A percentile compares a stretch with the other conserved stretches of the same genome.
These are phyloP conservation scores for Sisor rabdophorus DNA, from an alignment of 2,113 vertebrate species.

Conservation along the genomic window DNA sequence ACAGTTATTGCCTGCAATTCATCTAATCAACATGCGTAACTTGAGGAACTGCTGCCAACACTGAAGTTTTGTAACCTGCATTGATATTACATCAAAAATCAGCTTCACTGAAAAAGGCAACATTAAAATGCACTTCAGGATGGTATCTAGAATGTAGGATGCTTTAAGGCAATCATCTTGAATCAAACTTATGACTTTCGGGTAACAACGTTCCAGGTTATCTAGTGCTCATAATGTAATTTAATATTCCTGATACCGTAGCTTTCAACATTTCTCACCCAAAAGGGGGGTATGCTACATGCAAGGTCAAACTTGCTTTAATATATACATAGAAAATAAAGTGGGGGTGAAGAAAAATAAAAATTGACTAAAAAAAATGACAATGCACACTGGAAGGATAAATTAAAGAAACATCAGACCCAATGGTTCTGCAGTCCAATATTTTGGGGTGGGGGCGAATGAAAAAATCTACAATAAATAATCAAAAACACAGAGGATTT, in stretches of 20 bases:
- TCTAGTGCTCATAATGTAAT: conserved; percentile 39
- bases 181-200: conserved; percentile 10
- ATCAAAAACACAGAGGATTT: conserved; percentile 89
- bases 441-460: conserved; percentile 64
- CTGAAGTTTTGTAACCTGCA: conserved; percentile 51
- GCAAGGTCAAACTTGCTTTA: conserved; percentile 32
- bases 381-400: conserved; percentile 33
- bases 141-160: conserved; percentile 29
- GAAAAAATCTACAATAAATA: conserved; percentile 94
- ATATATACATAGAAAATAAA: background rate
- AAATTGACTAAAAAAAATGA: conserved; percentile 51
- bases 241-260: conserved; percentile 21
- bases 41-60: conserved; percentile 50
- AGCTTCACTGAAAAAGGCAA: conserved; percentile 39
- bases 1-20: conserved; percentile 66
- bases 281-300: conserved; percentile 29
- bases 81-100: conserved; percentile 37
- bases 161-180: conserved; percentile 44
- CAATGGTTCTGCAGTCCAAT: conserved; percentile 93
- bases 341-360: conserved; percentile 6
- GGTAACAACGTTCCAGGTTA: conserved; percentile 29
- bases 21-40: conserved; percentile 43
- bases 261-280: conserved; percentile 23
- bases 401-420: conserved; percentile 65
- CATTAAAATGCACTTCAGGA: conserved; percentile 52